Conservation (phyloP, 2,797 vertebrate species). For the Characodon lateralis region DNA sequence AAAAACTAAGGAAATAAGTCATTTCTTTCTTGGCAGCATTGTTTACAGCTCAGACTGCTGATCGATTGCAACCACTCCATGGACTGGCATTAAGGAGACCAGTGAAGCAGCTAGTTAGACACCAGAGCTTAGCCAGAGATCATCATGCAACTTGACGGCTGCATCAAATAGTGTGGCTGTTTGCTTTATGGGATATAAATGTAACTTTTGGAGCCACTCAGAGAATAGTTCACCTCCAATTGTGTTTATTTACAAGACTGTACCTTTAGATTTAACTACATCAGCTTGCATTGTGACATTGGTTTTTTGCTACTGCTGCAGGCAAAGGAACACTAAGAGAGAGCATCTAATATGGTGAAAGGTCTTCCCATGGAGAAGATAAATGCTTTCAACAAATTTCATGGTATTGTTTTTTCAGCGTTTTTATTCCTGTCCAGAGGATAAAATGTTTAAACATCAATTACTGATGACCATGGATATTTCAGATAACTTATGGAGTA, state of each 20-base stretch:
- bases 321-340: background rate
- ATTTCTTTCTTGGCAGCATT: constrained; percentile 36
- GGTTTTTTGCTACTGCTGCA: background rate
- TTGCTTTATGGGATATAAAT: constrained; percentile 12
- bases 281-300: background rate
- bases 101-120: constrained; percentile 67
- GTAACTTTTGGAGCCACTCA: background rate
- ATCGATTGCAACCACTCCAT: constrained; percentile 49
- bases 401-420: background rate
- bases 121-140: constrained; percentile 53
- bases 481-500: no score
- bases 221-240: background rate
- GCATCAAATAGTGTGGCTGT: constrained; percentile 11
- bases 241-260: background rate
- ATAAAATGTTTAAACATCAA: background rate
- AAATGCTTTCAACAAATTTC: background rate
- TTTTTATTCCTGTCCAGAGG: background rate
- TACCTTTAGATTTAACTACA: background rate
- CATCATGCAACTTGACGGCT: constrained; percentile 41
- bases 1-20: constrained; percentile 26
- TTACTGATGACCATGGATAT: no score
- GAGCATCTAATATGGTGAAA: background rate
- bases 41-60: constrained; percentile 45
- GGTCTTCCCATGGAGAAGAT: background rate
- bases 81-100: constrained; percentile 64